phyloP scores from a whole-genome alignment of 2,797 vertebrate genomes.

The Leptoclinus maculatus region DNA sequence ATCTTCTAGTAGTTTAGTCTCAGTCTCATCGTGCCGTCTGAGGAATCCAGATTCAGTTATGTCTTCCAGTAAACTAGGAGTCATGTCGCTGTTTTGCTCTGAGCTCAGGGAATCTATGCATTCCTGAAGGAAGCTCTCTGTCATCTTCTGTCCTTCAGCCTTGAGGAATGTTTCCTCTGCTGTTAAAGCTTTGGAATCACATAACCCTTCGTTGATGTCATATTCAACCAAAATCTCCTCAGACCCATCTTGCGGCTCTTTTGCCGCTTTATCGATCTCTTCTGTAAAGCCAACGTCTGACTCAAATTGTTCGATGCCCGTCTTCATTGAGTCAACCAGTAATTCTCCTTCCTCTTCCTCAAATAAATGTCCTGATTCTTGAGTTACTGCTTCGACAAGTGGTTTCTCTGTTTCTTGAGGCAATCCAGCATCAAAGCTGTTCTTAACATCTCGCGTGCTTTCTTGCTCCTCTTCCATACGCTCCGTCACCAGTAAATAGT shows the following conservation, averaged over 20 bases:
- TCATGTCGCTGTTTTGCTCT: conserved; percentile 4
- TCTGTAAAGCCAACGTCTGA: not conserved
- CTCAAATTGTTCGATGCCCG: conserved; percentile 11
- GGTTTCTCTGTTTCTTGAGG: conserved; percentile 13
- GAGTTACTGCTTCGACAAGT: not conserved
- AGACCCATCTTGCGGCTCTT: conserved; percentile 20
- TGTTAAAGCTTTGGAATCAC: not conserved
- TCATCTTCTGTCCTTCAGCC: not conserved
- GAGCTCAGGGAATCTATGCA: not conserved
- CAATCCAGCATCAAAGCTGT: conserved; percentile 5
- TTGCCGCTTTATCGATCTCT: not conserved
- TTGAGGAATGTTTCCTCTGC: conserved; percentile 16
- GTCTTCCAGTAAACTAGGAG: conserved; percentile 12
- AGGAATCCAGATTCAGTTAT: conserved; percentile 1
- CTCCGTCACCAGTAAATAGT: conserved; percentile 32
- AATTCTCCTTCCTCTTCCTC: conserved; percentile 17
- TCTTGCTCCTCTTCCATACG: conserved; percentile 36
- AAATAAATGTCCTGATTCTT: conserved; percentile 11
- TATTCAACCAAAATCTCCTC: conserved; percentile 33
- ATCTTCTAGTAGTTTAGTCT: conserved; percentile 23
- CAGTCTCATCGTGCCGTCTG: not conserved
- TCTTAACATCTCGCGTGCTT: not conserved
- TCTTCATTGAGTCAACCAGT: conserved; percentile 42
- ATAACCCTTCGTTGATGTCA: not conserved
- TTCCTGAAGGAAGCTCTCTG: conserved; percentile 15